Base-by-base conservation (phyloP, 2,888 invertebrate species). In the Drosophila pseudotakahashii region DNA sequence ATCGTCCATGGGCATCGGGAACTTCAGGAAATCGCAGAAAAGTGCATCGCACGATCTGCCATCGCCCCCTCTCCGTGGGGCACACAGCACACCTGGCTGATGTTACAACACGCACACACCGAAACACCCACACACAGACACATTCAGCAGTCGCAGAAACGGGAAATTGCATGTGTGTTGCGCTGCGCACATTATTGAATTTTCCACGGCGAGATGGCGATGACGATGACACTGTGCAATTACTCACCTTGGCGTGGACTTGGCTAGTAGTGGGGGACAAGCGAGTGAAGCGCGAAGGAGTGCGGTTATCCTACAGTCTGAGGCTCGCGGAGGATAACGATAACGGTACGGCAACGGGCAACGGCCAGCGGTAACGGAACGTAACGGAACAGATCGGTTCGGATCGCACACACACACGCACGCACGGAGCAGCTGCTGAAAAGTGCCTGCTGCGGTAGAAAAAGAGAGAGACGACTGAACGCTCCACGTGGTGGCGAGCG, bases 161-260 rank as follows among this genome's bases (percentile, higher is more conserved):
- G 51, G 42, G 36, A 36, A 54, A 78, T 47, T 64, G 64, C 64
- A 71, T 64, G 48, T 54, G 57, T 58, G 58, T 73, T 63, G 61
- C 36, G 37, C 50, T 72, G 75, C 68, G 81, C 81, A 79, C 63
- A 71, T 80, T 81, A 81, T 81, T 87, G 81, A 81, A 88, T 87
- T 81, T 81, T 89, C 77, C 89, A 83, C 68, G 52, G 45, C 45
- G 39, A 39, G 37, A 57, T 54, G 54, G 41, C 53, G 39, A 39
- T 5, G 47, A 14, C 39, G 48, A 54, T 44, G 54, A 54, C 47
- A 11, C 32, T 30, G 42, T 26, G 45, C 62, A 42, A 36, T 59
- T 48, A 67, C 64, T 66, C 71, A 66, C 64, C 64, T 66, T 70
- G 34, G 44, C 32, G 32, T 55, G 42, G 58, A 59, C 41, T 59